phyloP scores from a whole-genome alignment of 2,113 vertebrate species.

The Amazona vittata region DNA sequence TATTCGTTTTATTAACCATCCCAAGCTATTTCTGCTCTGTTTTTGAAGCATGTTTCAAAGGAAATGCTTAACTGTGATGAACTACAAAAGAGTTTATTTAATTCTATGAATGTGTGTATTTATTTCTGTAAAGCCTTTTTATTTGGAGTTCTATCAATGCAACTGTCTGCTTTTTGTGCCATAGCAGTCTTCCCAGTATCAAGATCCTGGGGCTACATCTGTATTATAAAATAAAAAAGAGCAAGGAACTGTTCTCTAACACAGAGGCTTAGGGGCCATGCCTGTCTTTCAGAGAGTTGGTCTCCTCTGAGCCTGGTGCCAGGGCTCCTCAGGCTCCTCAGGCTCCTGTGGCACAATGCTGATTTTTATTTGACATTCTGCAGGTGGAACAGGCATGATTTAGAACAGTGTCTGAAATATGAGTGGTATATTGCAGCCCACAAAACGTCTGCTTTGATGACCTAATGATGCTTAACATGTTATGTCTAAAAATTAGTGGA shows the following conservation, averaged over 20 bases:
- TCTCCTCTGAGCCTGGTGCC: background rate
- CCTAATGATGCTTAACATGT: background rate
- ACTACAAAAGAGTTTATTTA: background rate
- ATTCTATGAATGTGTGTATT: background rate
- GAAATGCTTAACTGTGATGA: background rate
- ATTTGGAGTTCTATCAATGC: background rate
- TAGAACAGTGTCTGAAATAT: background rate
- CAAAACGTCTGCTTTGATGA: background rate
- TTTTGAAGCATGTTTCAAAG: background rate
- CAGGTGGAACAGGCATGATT: background rate
- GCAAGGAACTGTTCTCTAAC: background rate
- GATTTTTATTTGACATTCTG: background rate
- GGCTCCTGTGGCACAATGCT: background rate
- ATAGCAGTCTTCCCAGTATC: background rate
- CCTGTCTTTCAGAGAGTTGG: background rate
- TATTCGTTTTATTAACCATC: background rate
- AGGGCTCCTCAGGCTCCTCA: background rate
- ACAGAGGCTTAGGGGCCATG: background rate
- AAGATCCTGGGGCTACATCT: background rate
- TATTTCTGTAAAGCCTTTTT: background rate
- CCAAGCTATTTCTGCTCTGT: background rate
- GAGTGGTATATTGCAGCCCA: background rate
- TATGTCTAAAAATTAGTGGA: background rate
- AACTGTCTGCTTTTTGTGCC: background rate
- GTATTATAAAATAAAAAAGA: background rate